Conservation (phyloP, 2,113 vertebrate genomes). For the Shinisaurus crocodilurus region DNA sequence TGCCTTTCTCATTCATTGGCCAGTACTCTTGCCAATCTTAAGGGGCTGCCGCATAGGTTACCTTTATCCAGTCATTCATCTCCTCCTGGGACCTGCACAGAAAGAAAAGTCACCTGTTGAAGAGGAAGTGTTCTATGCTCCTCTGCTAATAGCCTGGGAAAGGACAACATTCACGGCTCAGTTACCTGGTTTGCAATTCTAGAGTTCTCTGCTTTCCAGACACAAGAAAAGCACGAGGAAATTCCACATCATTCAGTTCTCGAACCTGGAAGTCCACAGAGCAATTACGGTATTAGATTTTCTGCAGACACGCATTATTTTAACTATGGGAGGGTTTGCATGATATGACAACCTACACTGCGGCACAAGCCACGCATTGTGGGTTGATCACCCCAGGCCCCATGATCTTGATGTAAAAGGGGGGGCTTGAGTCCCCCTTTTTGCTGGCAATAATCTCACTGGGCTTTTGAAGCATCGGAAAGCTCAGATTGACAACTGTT, state of each 20-base stretch:
- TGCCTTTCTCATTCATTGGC: not conserved
- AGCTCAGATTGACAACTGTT: too few relatives aligned
- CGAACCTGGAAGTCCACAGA: conserved; percentile 66
- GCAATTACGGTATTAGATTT: conserved; percentile 2
- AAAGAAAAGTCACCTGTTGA: conserved; percentile 20
- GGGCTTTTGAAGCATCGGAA: too few relatives aligned
- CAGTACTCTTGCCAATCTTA: too few relatives aligned
- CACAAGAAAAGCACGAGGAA: conserved; percentile 80
- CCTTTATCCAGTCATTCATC: conserved; percentile 79
- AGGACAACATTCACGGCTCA: rapidly evolving
- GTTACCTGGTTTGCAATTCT: conserved; percentile 79
- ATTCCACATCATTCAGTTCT: conserved; percentile 67
- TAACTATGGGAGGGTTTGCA: not conserved
- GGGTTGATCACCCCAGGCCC: too few relatives aligned
- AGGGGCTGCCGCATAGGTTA: conserved; percentile 41
- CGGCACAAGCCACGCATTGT: too few relatives aligned
- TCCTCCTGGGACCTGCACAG: conserved; percentile 74
- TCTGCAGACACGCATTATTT: not conserved
- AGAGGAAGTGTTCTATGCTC: not conserved
- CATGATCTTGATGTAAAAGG: too few relatives aligned
- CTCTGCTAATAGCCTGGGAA: rapidly evolving
- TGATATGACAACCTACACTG: too few relatives aligned
- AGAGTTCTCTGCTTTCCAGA: conserved; percentile 76
- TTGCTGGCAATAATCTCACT: too few relatives aligned
- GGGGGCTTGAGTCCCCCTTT: too few relatives aligned